phyloP scores from a whole-genome alignment of 2,888 invertebrate genomes.

The Polymixis flavicincta region DNA sequence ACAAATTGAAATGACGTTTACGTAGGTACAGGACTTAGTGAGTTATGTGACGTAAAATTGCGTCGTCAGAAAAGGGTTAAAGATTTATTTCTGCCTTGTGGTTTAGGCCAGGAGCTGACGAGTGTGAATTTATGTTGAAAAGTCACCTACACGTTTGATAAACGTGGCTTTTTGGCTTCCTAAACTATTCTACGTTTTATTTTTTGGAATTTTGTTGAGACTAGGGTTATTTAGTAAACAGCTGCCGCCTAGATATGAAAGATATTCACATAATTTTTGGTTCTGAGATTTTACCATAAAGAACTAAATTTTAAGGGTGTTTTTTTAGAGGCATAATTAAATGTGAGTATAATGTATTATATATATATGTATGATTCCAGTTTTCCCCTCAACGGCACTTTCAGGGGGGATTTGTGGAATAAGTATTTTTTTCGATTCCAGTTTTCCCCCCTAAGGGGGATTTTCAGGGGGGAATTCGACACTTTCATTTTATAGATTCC shows the following conservation, averaged over 20 bases:
- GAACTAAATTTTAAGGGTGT: neutral
- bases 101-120: slow-evolving; percentile 44
- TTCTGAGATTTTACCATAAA: neutral
- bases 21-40: slow-evolving; percentile 52
- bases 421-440: too few species aligned
- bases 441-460: too few species aligned
- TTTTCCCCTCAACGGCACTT: too few species aligned
- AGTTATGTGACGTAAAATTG: slow-evolving; percentile 64
- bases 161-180: neutral
- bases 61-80: slow-evolving; percentile 63
- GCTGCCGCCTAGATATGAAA: neutral
- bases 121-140: slow-evolving; percentile 54
- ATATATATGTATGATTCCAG: too few species aligned
- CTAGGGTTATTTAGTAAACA: too few species aligned
- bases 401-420: too few species aligned
- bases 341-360: too few species aligned
- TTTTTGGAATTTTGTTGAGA: neutral
- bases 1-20: slow-evolving; percentile 65
- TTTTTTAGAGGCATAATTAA: neutral
- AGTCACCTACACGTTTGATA: slow-evolving; percentile 36
- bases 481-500: too few species aligned
- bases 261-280: neutral
- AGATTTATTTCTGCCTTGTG: slow-evolving; percentile 56
- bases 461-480: too few species aligned
- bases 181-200: slow-evolving; percentile 5